Evolutionary conservation across 2,113 vertebrate species (phyloP), one percentile per base, ranked within the genome.

Genomic region (Lepidiolamprologus cunningtoni): DNA sequence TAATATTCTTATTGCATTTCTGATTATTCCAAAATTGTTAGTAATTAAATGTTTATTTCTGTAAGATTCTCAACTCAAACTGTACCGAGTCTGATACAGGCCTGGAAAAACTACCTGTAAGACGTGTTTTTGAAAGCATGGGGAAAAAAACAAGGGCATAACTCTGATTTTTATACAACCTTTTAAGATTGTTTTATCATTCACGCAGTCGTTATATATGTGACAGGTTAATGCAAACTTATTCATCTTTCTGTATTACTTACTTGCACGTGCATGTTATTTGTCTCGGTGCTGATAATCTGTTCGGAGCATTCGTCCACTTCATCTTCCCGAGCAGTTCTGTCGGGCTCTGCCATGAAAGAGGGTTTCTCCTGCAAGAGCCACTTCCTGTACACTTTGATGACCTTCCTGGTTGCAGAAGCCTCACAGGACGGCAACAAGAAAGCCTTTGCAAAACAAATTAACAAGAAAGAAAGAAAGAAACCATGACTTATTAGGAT

Each of bases 321-420:
- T 85, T 97, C 97, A 88, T 97, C 97, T 19, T 81, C 84, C 37
- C 85, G 93, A 4, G 96, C 93, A 26, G 93, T 96, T 53, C 90
- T 96, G 76, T 98, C 98, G 3, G 98, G 98, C 89, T 99, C 98
- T 13, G 96, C 96, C 99, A 99, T 99, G 85, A 99, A 99, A 50
- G 93, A 73, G 2, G 99, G 98, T 52, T 97, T 99, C 16, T 99
- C 98, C 90, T 97, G 97, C 78, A 99, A 88, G 63, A 99, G 98
- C 99, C 99, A 99, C 89, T 98, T 99, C 82, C 97, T 97, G 86
- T 99, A 99, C 0, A 99, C 98, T 91, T 98, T 98, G 45, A 99
- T 97, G 71, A 99, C 98, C 93, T 99, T 99, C 83, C 97, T 97
- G 53, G 97, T 98, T 21, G 98, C 95, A 0, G 98, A 97, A 19